Evolutionary conservation across 2,113 vertebrate species (phyloP), one percentile per base, ranked within the genome.

Genomic region (Rhagologus leucostigma): DNA sequence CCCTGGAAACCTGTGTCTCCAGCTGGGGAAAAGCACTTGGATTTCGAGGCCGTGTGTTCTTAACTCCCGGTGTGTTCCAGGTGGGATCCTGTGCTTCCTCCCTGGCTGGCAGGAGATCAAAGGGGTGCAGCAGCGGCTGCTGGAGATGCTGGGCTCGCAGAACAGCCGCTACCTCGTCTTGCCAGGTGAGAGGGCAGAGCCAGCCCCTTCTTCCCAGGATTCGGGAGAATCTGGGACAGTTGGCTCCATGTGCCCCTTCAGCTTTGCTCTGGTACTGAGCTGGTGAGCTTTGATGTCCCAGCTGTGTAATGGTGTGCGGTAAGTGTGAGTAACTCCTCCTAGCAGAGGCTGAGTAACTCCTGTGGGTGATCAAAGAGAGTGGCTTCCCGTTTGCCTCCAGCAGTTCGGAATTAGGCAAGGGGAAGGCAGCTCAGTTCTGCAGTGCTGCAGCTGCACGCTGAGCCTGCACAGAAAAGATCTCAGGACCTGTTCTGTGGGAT

Each of bases 21-120:
- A 35, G 12, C 20, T 75, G 52, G 27, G 33, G 44, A 39, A 57
- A 11, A 64, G 42, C 3, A 4, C 32, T 37, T 44, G 67, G 26
- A 16, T 86, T 77, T 73, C 0, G 3, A 27, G 67, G 27, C 52
- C 1, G 0, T 7, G 17, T 4, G 13, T 59, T 62, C 30, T 33
- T 47, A 59, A 46, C 42, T 60, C 11, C 7, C 8, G 23, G 18
- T 84, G n/a, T 60, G 10, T 96, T 95, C 5, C 96, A 99, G 99
- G 99, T 84, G 99, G 99, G 20, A 98, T 99, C 89, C 97, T 99
- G 93, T 99, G 99, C 97, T 99, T 99, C 96, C 98, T 99, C 41
- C 99, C 99, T 0, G 99, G 99, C 6, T 99, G 99, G 99, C 99
- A 99, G 96, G 99, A 99, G 65, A 99, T 99, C 96, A 99, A 98